These are phyloP conservation scores for Megaceryle torquata DNA, from an alignment of 2,113 vertebrate genomes.

Conservation along the genomic window DNA sequence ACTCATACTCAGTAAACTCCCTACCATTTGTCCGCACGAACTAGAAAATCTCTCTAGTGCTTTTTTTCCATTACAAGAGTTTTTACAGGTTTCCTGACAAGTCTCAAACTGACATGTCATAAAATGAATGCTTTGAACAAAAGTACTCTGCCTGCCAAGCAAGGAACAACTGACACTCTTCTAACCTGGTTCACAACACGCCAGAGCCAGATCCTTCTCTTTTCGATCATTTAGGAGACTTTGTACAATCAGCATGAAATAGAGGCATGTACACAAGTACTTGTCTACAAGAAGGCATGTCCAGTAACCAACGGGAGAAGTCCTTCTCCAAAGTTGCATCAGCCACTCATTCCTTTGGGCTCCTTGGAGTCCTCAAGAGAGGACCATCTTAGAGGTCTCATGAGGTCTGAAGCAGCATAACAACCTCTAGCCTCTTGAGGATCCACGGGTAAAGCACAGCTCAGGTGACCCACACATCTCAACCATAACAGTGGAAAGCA, in stretches of 20 bases:
- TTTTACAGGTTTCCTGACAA: neutral
- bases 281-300: fast-evolving
- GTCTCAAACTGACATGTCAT: neutral
- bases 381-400: neutral
- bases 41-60: neutral
- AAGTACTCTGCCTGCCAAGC: neutral
- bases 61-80: neutral
- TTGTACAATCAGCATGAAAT: fast-evolving
- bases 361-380: neutral
- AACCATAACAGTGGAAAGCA: fast-evolving
- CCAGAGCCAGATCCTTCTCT: neutral
- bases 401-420: neutral
- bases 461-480: neutral
- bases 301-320: neutral
- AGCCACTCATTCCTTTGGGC: neutral
- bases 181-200: neutral
- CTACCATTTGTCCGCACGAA: neutral
- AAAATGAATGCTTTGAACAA: neutral
- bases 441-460: neutral
- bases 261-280: fast-evolving
- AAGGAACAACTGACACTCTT: neutral
- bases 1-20: neutral
- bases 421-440: neutral
- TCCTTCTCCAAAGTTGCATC: neutral
- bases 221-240: neutral